Base-by-base conservation (phyloP, 2,797 vertebrate species). In the Natrix natrix region DNA sequence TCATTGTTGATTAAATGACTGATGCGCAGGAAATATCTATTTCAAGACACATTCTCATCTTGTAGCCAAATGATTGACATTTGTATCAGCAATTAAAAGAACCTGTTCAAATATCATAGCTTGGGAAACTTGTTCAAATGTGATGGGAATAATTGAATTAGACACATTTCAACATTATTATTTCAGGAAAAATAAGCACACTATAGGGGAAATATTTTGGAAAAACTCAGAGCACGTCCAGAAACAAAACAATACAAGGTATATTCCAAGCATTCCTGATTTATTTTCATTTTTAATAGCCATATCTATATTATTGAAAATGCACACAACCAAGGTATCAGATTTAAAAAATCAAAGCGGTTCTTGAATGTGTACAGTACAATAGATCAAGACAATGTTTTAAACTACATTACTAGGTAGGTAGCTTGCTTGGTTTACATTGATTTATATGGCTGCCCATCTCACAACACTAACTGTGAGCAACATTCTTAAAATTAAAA, bases 51-150 rank as follows among this genome's bases (percentile, higher is more conserved):
- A 28, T 93, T 93, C 94, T 95, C 96, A 97, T 93, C 92, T 96
- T 95, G 93, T 83, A 96, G 95, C 97, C 95, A 96, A 98, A 98
- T 98, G 98, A 98, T 98, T 91, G 98, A 98, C 98, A 97, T 98
- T 98, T 98, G 98, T 98, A 98, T 98, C 98, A 97, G 97, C 98
- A 98, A 98, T 98, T 98, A 98, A 98, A 98, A 98, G 97, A 98
- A 98, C 97, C 97, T 97, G 97, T 98, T 98, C 98, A 98, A 98
- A 98, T 98, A 98, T 98, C 98, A 97, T 96, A 96, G 92, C 93
- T 63, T 95, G 94, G 94, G 96, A 96, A 97, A 96, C 92, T 95
- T 96, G 95, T 95, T 96, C 95, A 95, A 95, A 63, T 89, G 94
- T 93, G 90, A 94, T 93, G 94, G 94, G 93, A 97, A 97, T 97